Conservation (phyloP, 1,140 invertebrate genomes). For the Gryon sp. region DNA sequence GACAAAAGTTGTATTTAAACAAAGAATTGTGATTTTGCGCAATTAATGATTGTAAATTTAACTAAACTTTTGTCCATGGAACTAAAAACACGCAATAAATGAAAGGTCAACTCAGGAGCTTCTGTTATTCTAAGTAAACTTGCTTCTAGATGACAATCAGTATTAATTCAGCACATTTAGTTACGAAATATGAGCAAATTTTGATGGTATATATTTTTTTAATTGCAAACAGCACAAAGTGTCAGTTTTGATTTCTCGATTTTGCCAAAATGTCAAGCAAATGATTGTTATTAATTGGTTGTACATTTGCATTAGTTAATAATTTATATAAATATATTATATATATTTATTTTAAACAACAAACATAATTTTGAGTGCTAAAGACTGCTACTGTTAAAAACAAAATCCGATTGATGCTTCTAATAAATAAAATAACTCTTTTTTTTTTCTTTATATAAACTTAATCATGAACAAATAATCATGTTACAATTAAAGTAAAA, state of each 20-base stretch:
- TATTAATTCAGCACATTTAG: constrained; percentile 62
- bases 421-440: neutral
- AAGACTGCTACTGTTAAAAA: no score
- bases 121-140: constrained; percentile 51
- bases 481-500: no score
- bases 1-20: constrained; percentile 29
- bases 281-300: constrained; percentile 34
- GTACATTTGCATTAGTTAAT: constrained; percentile 51
- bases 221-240: no score
- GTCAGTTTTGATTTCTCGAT: no score
- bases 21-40: no score
- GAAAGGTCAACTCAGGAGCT: constrained; percentile 56
- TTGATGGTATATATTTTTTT: no score
- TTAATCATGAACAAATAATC: neutral
- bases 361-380: no score
- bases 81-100: neutral
- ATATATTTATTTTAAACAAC: no score
- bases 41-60: no score
- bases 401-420: constrained; percentile 37
- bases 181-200: constrained; percentile 36
- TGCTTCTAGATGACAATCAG: constrained; percentile 65
- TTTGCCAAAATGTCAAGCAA: no score
- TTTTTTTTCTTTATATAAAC: neutral
- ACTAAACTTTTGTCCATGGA: constrained; percentile 27
- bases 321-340: constrained; percentile 61